A percentile compares a stretch with the other conserved stretches of the same genome.
Evolutionary conservation across 2,797 vertebrate species (phyloP).

Genomic region (Hafferia zeledoni): DNA sequence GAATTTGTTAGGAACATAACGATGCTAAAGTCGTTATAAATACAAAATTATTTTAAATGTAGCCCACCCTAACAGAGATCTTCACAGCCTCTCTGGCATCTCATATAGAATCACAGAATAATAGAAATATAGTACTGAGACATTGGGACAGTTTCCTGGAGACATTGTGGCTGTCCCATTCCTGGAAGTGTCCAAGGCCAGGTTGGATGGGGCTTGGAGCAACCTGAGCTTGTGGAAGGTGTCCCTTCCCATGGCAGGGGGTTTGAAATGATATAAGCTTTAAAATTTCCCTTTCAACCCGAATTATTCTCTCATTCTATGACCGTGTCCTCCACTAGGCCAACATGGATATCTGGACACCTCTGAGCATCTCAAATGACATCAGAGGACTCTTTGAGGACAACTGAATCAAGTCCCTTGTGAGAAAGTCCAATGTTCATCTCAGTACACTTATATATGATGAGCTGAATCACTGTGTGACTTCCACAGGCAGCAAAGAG

Average conservation of each 20-base stretch:
- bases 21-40: not conserved
- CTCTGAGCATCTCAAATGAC: rapidly evolving
- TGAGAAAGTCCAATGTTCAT: not conserved
- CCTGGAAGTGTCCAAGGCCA: not conserved
- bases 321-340: not conserved
- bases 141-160: not conserved
- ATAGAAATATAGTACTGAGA: not conserved
- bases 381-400: not conserved
- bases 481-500: not conserved
- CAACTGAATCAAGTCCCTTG: not conserved
- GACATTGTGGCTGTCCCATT: not conserved
- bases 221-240: not conserved
- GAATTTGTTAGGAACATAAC: not conserved
- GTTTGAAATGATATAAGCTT: not conserved
- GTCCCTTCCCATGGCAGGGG: not conserved
- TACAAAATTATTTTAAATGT: not conserved
- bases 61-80: not conserved
- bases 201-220: rapidly evolving
- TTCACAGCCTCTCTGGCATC: not conserved
- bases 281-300: not conserved
- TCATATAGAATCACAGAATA: not conserved
- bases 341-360: not conserved
- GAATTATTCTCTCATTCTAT: not conserved
- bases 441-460: rapidly evolving
- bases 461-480: not conserved